Conservation (phyloP, 2,797 vertebrate species). For the Megaceryle alcyon region DNA sequence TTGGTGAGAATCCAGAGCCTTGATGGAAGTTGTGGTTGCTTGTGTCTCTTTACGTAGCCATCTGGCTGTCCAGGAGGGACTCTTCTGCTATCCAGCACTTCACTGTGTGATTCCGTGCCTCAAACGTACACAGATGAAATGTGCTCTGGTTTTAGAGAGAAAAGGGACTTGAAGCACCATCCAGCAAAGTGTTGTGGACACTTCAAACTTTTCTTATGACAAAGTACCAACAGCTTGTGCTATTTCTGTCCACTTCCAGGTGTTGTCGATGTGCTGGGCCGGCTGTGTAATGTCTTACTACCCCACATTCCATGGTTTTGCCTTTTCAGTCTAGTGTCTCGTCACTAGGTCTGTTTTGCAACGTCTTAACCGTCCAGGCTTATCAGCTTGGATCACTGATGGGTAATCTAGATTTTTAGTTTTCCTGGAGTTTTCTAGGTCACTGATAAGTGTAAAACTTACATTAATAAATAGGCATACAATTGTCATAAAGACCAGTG, state of each 20-base stretch:
- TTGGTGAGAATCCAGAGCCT: background rate
- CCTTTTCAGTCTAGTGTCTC: background rate
- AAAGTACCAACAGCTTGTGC: background rate
- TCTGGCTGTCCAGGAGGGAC: background rate
- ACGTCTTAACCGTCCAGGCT: background rate
- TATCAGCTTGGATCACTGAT: background rate
- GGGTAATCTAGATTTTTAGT: background rate
- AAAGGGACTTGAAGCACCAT: background rate
- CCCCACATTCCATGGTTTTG: background rate
- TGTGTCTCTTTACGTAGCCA: rapidly evolving
- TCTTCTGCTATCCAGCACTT: background rate
- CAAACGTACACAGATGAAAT: background rate
- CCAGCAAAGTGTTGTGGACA: rapidly evolving
- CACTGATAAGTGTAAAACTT: background rate
- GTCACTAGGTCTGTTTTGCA: background rate
- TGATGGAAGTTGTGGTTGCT: background rate
- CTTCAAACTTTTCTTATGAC: background rate
- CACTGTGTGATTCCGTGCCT: background rate
- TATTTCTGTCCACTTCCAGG: background rate
- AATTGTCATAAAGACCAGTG: background rate
- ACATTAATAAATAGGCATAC: background rate
- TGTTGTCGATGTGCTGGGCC: background rate
- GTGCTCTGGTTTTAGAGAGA: background rate
- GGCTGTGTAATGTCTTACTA: background rate
- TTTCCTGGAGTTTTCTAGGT: background rate